A percentile compares a stretch with the other conserved stretches of the same genome.
These are phyloP conservation scores for Tuberolachnus salignus DNA, from an alignment of 2,888 invertebrate species.

Conservation along the genomic window DNA sequence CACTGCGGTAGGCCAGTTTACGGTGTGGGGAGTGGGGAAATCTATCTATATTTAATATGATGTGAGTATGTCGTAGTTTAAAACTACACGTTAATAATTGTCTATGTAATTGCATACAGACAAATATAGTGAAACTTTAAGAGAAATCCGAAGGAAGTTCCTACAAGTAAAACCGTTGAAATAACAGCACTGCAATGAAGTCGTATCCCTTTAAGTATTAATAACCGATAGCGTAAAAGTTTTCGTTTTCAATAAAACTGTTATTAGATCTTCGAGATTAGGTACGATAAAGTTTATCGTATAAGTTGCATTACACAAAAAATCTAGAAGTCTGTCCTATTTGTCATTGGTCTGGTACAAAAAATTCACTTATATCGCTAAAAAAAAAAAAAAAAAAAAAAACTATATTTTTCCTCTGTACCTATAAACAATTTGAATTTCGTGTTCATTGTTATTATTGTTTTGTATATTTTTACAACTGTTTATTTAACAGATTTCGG, in stretches of 20 bases:
- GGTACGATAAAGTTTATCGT: constrained; percentile 4
- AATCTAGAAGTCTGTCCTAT: background rate
- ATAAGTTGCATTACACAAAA: too few species aligned
- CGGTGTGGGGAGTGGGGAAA: too few species aligned
- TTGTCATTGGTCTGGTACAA: too few species aligned
- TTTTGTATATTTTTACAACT: too few species aligned
- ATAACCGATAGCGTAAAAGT: background rate
- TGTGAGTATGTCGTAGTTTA: too few species aligned
- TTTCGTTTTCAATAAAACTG: background rate
- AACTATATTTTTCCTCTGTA: too few species aligned
- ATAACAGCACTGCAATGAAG: background rate
- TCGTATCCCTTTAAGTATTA: background rate
- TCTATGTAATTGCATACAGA: background rate
- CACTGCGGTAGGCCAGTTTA: too few species aligned
- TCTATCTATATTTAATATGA: too few species aligned
- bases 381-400: background rate
- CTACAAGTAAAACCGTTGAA: background rate
- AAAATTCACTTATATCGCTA: background rate
- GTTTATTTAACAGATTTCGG: too few species aligned
- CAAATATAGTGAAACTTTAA: background rate
- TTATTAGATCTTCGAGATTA: background rate
- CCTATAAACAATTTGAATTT: background rate
- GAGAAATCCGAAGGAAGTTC: background rate
- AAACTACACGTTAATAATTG: too few species aligned
- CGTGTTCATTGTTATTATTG: background rate